Evolutionary conservation across 2,888 invertebrate genomes (phyloP).

Genomic region (Eristalis pertinax): DNA sequence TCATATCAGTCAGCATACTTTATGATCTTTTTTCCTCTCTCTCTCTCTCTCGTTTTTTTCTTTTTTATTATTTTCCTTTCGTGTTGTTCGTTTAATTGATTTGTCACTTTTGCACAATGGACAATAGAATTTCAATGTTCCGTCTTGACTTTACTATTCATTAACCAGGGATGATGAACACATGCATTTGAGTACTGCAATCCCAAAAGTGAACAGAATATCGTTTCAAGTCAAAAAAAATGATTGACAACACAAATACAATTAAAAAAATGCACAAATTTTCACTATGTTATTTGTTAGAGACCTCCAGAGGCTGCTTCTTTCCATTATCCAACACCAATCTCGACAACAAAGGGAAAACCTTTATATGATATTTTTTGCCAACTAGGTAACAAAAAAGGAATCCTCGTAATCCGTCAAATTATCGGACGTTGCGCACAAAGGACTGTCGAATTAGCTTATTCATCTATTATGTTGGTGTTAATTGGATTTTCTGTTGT

Average conservation of each 20-base stretch:
- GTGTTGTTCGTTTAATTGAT: constrained; percentile 57
- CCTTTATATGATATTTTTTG: constrained; percentile 57
- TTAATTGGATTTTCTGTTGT: constrained; percentile 59
- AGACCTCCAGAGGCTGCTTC: constrained; percentile 63
- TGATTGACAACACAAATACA: constrained; percentile 66
- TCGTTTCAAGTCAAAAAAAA: constrained; percentile 55
- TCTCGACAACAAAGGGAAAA: constrained; percentile 56
- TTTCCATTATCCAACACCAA: constrained; percentile 67
- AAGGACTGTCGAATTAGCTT: constrained; percentile 57
- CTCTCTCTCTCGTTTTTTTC: constrained; percentile 62
- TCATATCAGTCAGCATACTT: constrained; percentile 84
- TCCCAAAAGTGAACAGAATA: constrained; percentile 51
- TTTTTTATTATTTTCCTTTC: constrained; percentile 74
- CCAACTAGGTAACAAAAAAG: constrained; percentile 45
- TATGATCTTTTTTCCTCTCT: constrained; percentile 19
- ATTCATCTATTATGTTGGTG: constrained; percentile 57
- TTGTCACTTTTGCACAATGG: constrained; percentile 62
- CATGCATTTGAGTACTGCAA: constrained; percentile 46
- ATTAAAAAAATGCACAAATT: constrained; percentile 42
- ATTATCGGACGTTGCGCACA: constrained; percentile 65
- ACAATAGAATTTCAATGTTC: constrained; percentile 43
- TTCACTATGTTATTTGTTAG: constrained; percentile 48
- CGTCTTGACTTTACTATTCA: constrained; percentile 62
- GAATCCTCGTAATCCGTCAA: constrained; percentile 70
- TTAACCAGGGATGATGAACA: constrained; percentile 54